Percentiles rank a stretch among this genome's conserved stretches.
Conservation (phyloP, 1,140 invertebrate species). For the Macrobrachium nipponense region DNA sequence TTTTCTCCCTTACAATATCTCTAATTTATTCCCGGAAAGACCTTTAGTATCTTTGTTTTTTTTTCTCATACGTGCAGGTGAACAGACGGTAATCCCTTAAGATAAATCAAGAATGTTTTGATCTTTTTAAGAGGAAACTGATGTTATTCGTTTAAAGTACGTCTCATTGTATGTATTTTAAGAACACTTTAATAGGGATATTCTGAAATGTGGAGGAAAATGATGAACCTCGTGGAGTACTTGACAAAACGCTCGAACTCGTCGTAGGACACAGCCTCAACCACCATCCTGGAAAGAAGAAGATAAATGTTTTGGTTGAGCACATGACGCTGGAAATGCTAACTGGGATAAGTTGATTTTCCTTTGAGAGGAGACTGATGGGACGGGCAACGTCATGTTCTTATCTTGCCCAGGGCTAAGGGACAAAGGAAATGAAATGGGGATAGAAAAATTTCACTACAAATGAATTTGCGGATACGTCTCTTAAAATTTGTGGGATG, state of each 20-base stretch:
- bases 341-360: neutral
- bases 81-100: no score
- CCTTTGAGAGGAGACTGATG: no score
- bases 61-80: no score
- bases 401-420: no score
- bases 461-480: no score
- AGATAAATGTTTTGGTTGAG: neutral
- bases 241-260: conserved; percentile 44
- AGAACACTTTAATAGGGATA: conserved; percentile 34
- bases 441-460: no score
- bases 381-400: no score
- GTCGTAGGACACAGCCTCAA: conserved; percentile 51
- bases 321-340: neutral
- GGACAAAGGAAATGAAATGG: no score
- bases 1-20: no score
- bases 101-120: neutral
- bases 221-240: conserved; percentile 52
- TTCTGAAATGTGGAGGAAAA: conserved; percentile 50
- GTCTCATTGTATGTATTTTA: neutral
- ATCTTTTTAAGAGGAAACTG: neutral
- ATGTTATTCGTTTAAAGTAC: neutral
- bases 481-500: no score
- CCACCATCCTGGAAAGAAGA: conserved; percentile 35
- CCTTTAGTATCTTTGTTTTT: no score
- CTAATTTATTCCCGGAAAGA: no score